Conservation (phyloP, 2,113 vertebrate genomes). For the Syngnathus floridae region DNA sequence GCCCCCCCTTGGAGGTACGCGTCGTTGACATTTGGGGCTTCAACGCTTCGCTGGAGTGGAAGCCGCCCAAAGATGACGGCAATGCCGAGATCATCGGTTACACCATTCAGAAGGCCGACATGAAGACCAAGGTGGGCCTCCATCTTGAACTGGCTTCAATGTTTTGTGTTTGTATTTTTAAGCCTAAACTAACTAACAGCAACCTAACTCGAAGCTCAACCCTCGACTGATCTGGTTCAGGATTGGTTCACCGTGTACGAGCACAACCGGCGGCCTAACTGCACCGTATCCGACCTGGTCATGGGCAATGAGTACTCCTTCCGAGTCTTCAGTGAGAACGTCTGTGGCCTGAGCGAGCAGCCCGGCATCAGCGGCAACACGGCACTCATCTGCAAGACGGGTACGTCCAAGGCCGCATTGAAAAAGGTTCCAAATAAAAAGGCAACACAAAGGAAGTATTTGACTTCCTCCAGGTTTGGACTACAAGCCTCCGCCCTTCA, state of each 20-base stretch:
- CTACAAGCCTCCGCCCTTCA: constrained; percentile 56
- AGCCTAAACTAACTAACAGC: too few relatives aligned
- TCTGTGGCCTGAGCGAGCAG: constrained; percentile 80
- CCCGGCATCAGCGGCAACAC: constrained; percentile 79
- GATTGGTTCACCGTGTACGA: constrained; percentile 88
- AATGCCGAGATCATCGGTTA: constrained; percentile 83
- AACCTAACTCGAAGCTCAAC: too few relatives aligned
- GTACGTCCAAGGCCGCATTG: constrained; percentile 42
- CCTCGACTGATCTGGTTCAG: constrained; percentile 43
- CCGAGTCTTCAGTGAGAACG: constrained; percentile 79
- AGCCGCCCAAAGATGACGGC: constrained; percentile 80
- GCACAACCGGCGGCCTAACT: constrained; percentile 77
- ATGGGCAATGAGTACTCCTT: constrained; percentile 88
- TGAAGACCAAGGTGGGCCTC: constrained; percentile 78
- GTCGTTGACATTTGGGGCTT: constrained; percentile 88
- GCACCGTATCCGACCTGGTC: constrained; percentile 83
- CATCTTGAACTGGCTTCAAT: not conserved
- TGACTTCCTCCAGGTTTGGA: constrained; percentile 60
- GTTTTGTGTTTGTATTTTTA: not conserved
- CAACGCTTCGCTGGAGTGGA: constrained; percentile 82
- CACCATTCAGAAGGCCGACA: constrained; percentile 81
- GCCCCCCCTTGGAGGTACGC: constrained; percentile 67
- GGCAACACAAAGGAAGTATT: not conserved
- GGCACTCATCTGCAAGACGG: constrained; percentile 77
- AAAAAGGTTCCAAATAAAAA: not conserved